phyloP scores from a whole-genome alignment of 2,797 vertebrate species.

The Borostomias antarcticus region DNA sequence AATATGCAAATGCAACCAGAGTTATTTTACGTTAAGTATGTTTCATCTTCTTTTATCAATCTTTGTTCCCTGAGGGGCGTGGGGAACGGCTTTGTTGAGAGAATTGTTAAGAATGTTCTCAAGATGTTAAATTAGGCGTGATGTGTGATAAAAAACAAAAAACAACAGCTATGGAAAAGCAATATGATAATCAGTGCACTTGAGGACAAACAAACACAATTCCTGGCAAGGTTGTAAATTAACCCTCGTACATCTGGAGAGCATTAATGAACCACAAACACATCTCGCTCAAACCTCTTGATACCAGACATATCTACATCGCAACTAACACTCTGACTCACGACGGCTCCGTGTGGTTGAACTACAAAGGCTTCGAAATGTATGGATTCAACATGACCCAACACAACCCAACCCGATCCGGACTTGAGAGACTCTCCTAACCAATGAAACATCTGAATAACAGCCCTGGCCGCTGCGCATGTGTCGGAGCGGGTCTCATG shows the following conservation, averaged over 20 bases:
- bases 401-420: not conserved
- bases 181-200: conserved; percentile 3
- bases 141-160: not conserved
- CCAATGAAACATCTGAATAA: conserved; percentile 5
- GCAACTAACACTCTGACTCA: not conserved
- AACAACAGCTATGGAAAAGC: not conserved
- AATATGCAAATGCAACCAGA: not conserved
- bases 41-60: conserved; percentile 1
- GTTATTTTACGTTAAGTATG: too few relatives aligned
- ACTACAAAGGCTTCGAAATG: conserved; percentile 10
- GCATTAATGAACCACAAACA: conserved; percentile 11
- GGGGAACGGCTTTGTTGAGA: not conserved
- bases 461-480: not conserved
- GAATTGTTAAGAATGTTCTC: not conserved
- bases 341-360: not conserved
- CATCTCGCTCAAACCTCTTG: not conserved
- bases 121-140: conserved; percentile 1
- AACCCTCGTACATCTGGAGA: conserved; percentile 12
- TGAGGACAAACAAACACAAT: conserved; percentile 8
- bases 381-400: not conserved
- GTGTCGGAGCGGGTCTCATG: not conserved
- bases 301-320: not conserved
- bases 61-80: too few relatives aligned
- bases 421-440: not conserved
- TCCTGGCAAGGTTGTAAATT: not conserved